Percentiles rank a stretch among this genome's conserved stretches.
Conservation (phyloP, 2,888 invertebrate species). For the Onthophagus sagittarius region DNA sequence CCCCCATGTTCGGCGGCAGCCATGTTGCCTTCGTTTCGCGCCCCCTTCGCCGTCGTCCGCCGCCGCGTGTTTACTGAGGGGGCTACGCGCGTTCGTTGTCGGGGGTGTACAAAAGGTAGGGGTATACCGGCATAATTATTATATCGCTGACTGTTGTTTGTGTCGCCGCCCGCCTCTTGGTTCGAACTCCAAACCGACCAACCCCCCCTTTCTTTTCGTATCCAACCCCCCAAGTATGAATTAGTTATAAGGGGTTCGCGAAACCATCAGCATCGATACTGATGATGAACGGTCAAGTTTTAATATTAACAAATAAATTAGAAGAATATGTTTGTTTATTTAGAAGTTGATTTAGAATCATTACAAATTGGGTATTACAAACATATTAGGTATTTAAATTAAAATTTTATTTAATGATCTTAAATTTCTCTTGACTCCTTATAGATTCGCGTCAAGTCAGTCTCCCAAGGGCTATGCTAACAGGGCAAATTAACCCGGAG, state of each 20-base stretch:
- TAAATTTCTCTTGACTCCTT: neutral
- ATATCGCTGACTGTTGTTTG: constrained; percentile 13
- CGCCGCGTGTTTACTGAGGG: neutral
- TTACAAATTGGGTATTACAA: too few species aligned
- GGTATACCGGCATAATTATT: constrained; percentile 5
- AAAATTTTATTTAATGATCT: neutral
- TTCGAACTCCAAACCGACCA: neutral
- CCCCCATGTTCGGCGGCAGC: constrained; percentile 36
- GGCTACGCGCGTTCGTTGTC: neutral
- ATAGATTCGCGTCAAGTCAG: neutral
- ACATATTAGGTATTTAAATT: neutral
- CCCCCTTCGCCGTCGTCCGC: too few species aligned
- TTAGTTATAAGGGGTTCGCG: neutral
- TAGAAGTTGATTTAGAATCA: too few species aligned
- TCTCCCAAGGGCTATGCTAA: neutral
- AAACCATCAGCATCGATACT: neutral
- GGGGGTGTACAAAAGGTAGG: neutral
- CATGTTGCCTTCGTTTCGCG: constrained; percentile 33
- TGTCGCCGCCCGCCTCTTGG: neutral
- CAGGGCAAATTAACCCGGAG: constrained; percentile 3
- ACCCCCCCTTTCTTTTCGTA: neutral
- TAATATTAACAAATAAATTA: too few species aligned
- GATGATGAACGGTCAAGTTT: neutral
- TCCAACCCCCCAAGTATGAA: neutral
- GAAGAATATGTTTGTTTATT: too few species aligned